Evolutionary conservation across 2,888 invertebrate species (phyloP), one percentile per base, ranked within the genome.

Genomic region (Caenorhabditis sp.): DNA sequence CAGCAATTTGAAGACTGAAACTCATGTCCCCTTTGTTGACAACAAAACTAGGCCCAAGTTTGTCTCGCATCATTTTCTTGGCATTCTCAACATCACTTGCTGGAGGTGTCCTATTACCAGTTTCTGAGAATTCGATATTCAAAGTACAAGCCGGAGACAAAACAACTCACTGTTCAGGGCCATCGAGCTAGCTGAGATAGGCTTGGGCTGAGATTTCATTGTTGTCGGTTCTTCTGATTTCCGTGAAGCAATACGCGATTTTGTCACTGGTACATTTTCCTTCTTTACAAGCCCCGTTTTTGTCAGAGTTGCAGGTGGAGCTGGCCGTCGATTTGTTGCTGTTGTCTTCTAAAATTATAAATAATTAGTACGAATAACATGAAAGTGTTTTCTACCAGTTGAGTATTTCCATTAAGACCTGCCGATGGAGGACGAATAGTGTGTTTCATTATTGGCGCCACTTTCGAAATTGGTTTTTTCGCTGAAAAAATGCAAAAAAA

Each of bases 391-490:
- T 8, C 19, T 36, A 70, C 70, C 43, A 64, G 50, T 55, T 51
- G 63, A 8, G 17, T 51, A 24, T 59, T 67, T 24, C 63, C 67
- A 27, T 61, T 67, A 12, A 21, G 31, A 6, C 1, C 51, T 21
- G 51, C 23, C 4, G 60, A 23, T 3, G 49, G 37, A 6, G 72
- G 58, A 14, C 68, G 67, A 14, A 58, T n/a, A 1, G 69, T 23
- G 0, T 53, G 26, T 58, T 75, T 75, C 55, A 69, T 55, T 58
- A 75, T 69, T 8, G 75, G 75, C 17, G 75, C 75, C 10, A 75
- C 75, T 55, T 70, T 69, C 14, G 75, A 75, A 12, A 70, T 75
- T 4, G 75, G 75, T 36, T 75, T 75, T 19, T 70, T 75, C 8
- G 54, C 74, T 74, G 50, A 21, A 74, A 58, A 31, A 21, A 55